Evolutionary conservation across 2,888 invertebrate genomes (phyloP), one percentile per base, ranked within the genome.

Genomic region (Sylvicola fuscatus): DNA sequence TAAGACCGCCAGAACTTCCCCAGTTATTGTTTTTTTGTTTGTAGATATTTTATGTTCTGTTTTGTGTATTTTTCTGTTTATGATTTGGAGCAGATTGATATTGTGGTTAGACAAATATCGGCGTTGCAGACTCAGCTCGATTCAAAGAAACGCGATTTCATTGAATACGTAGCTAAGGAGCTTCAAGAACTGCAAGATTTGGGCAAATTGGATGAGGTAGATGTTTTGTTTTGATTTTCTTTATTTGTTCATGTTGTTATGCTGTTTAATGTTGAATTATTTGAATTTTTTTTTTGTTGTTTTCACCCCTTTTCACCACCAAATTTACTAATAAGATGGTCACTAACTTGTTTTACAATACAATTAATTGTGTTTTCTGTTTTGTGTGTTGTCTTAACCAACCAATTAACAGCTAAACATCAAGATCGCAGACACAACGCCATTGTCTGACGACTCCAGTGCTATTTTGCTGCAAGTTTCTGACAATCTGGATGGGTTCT

Each of bases 401-500:
- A n/a, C n/a, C n/a, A 21, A 21, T 21, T 21, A 21, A 21, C 21
- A 70, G 67, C 48, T 56, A 62, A 46, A 60, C 55, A 30, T 63
- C 53, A 41, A 70, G 62, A 51, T 58, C 34, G 66, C 68, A 1
- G 64, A 66, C 7, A 51, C 51, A 8, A 61, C 60, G 2, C 58
- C 61, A 3, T 46, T 65, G 15, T 68, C 72, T 2, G 71, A 72
- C 47, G 65, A 62, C 27, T 68, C 69, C 39, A 63, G 67, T 0
- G 67, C 73, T 49, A 63, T 68, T 43, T 58, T 76, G 43, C 58
- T 75, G 53, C 70, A 70, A 42, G 62, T 73, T 10, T 64, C 76
- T 42, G 70, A 70, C 48, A 69, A 69, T 39, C 64, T 74, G 45
- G 75, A 74, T 45, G 67, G 72, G 15, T 66, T 67, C 48, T 70